Conservation (phyloP, 2,113 vertebrate species). For the Saguinus imperator region DNA sequence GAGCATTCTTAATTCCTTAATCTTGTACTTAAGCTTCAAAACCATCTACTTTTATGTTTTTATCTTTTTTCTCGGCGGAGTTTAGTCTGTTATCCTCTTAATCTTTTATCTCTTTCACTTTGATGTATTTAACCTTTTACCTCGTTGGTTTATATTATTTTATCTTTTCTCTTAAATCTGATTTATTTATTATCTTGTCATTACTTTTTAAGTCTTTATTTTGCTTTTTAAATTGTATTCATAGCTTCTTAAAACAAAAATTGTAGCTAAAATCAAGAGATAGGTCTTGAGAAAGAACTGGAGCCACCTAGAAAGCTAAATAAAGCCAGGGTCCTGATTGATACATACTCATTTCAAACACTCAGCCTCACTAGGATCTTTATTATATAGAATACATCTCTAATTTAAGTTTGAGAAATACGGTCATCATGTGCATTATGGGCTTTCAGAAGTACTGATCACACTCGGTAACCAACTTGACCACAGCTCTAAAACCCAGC, state of each 20-base stretch:
- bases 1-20: constrained; percentile 58
- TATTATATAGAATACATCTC: background rate
- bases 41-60: constrained; percentile 44
- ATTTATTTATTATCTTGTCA: constrained; percentile 22
- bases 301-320: background rate
- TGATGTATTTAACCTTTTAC: constrained; percentile 60
- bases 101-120: constrained; percentile 61
- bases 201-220: constrained; percentile 28
- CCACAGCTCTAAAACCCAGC: background rate
- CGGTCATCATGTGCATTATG: background rate
- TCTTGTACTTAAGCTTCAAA: constrained; percentile 52
- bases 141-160: constrained; percentile 46
- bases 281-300: background rate
- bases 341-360: background rate
- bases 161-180: constrained; percentile 39
- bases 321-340: background rate
- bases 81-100: constrained; percentile 29
- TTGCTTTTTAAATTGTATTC: constrained; percentile 30
- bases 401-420: background rate
- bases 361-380: background rate
- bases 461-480: background rate
- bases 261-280: background rate
- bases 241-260: background rate
- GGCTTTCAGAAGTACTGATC: background rate
- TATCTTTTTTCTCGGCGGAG: background rate